Conservation (phyloP, 2,113 vertebrate species). For the Nanorana parkeri region DNA sequence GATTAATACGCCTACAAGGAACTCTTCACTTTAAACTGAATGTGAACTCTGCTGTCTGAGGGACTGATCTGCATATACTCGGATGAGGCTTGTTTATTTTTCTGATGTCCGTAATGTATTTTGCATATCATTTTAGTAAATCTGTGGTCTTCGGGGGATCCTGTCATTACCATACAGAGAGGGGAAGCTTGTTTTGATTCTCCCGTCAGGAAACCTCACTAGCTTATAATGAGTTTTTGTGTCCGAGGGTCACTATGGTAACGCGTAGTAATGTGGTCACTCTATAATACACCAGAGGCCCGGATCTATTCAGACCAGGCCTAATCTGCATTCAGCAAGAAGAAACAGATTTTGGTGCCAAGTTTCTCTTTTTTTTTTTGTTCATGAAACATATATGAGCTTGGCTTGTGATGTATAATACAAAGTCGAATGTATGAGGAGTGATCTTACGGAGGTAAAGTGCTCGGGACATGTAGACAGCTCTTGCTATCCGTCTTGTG, state of each 20-base stretch:
- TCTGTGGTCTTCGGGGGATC: conserved; percentile 1
- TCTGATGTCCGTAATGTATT: not conserved
- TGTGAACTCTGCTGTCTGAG: not conserved
- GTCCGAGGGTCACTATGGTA: not conserved
- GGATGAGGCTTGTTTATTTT: not conserved
- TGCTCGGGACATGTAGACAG: conserved; percentile 28
- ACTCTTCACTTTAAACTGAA: conserved; percentile 1
- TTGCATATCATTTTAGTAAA: not conserved
- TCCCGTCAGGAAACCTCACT: too few relatives aligned
- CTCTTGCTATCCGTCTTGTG: not conserved
- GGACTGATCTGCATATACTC: conserved; percentile 26
- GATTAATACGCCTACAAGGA: not conserved
- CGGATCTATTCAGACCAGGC: not conserved
- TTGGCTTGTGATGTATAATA: conserved; percentile 44
- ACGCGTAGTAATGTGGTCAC: not conserved
- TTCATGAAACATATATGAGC: conserved; percentile 50
- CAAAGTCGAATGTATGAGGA: conserved; percentile 16
- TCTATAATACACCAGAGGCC: not conserved
- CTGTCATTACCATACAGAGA: conserved; percentile 47
- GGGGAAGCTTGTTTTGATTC: too few relatives aligned
- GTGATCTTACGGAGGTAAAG: conserved; percentile 23
- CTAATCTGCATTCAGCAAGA: conserved; percentile 30
- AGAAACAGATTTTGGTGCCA: conserved; percentile 11
- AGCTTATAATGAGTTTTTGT: too few relatives aligned
- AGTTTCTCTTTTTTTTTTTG: not conserved